A percentile compares a stretch with the other conserved stretches of the same genome.
These are phyloP conservation scores for Apis laboriosa DNA, from an alignment of 1,140 invertebrate species.

Conservation along the genomic window DNA sequence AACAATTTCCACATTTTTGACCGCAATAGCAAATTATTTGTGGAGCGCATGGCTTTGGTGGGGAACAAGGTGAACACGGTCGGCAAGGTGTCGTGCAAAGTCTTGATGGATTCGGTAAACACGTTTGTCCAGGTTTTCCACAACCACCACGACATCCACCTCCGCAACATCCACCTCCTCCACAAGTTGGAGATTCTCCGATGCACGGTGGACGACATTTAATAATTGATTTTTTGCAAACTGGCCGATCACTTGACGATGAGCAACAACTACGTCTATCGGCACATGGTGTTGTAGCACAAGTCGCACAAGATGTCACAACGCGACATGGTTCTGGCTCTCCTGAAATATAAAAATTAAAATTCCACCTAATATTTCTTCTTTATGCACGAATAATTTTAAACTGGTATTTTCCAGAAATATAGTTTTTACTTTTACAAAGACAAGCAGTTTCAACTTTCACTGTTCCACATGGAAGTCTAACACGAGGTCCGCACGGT, in stretches of 20 bases:
- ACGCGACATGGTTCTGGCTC: constrained; percentile 45
- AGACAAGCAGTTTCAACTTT: constrained; percentile 22
- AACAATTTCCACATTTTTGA: constrained; percentile 41
- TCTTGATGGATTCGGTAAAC: constrained; percentile 53
- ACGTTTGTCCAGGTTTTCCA: constrained; percentile 67
- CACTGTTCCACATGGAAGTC: constrained; percentile 29
- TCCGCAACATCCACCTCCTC: constrained; percentile 68
- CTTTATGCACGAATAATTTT: neutral
- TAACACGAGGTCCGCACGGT: constrained; percentile 51
- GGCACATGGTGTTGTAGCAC: constrained; percentile 33
- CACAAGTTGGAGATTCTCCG: constrained; percentile 55
- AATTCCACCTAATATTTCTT: neutral
- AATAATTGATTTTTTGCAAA: constrained; percentile 54
- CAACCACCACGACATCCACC: constrained; percentile 70
- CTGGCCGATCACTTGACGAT: constrained; percentile 42
- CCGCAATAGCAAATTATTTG: constrained; percentile 52
- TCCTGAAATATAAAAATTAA: neutral
- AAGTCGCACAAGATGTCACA: constrained; percentile 17
- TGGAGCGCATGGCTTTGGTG: constrained; percentile 53
- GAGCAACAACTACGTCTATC: constrained; percentile 55
- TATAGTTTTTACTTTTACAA: constrained; percentile 17
- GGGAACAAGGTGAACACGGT: constrained; percentile 62
- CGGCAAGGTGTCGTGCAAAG: constrained; percentile 54
- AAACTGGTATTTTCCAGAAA: neutral
- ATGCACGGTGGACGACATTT: constrained; percentile 60